Evolutionary conservation across 2,113 vertebrate species (phyloP), one percentile per base, ranked within the genome.

Genomic region (Laticauda colubrina): DNA sequence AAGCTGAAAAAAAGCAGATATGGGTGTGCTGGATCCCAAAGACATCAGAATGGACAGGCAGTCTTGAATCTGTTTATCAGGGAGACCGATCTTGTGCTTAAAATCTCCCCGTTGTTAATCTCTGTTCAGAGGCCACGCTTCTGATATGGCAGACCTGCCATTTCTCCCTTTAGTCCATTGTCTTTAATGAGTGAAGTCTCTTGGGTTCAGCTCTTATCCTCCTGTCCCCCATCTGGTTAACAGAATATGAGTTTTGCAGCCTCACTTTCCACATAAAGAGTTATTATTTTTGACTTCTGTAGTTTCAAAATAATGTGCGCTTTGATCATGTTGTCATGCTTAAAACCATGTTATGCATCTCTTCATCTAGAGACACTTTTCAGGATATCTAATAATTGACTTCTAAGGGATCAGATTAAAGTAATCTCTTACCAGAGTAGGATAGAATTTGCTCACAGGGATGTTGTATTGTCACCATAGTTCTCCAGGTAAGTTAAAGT

Each of bases 401-500:
- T 97, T 93, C 94, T 20, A 21, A 96, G 94, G 92, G 96, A 95
- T 96, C 95, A 94, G 93, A 97, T 97, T 94, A 96, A 96, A 96
- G 93, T 91, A 93, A 96, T 96, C 95, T 96, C 93, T 91, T 95
- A 14, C 93, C 95, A 59, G 2, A 91, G 90, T 88, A 0, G 14
- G 89, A 93, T 53, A 89, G 93, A 94, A 93, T 39, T 93, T 94
- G 93, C 95, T 61, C 92, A 89, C 92, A 57, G 86, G 96, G 91
- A 5, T 94, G 94, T 96, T 97, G 96, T 94, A 96, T 55, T 95
- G 94, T 59, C 91, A 96, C 95, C 51, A 1, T 85, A 90, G 94
- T 96, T 97, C 95, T 95, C 93, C 86, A 96, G 96, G 95, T 96
- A 95, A 96, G 95, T 94, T 96, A 53, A 95, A 96, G 95, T 95